Evolutionary conservation across 1,140 invertebrate species (phyloP).

Genomic region (Andrena cerasifolii): DNA sequence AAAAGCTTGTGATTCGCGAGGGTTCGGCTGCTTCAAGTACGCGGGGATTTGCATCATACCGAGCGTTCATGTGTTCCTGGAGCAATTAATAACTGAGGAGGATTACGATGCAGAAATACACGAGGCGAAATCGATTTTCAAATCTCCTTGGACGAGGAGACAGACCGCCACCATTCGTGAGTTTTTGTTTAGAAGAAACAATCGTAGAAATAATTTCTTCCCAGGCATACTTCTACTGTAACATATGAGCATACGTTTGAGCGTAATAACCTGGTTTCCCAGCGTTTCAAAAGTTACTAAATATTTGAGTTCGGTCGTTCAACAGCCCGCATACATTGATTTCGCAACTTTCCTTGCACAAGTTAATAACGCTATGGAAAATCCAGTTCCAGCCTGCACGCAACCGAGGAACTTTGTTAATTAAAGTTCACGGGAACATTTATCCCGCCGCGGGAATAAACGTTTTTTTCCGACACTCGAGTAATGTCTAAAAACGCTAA

Average conservation of each 20-base stretch:
- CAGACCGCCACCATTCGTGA: conserved; percentile 35
- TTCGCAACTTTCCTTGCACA: not conserved
- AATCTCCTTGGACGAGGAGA: conserved; percentile 10
- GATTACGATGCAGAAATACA: conserved; percentile 75
- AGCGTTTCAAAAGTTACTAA: conserved; percentile 9
- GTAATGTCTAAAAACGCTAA: not conserved
- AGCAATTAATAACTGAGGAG: conserved; percentile 74
- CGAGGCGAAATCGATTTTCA: conserved; percentile 51
- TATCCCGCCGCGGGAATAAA: not conserved
- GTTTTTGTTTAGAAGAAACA: not conserved
- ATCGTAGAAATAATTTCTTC: not conserved
- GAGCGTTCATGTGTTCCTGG: conserved; percentile 71
- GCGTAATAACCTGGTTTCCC: not conserved
- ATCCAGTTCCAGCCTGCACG: not conserved
- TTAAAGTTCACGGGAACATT: conserved; percentile 29
- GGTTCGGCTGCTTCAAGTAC: conserved; percentile 84
- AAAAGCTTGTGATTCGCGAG: conserved; percentile 84
- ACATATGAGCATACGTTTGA: not conserved
- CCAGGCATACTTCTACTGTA: too few species aligned
- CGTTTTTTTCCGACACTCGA: not conserved
- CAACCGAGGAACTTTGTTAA: conserved; percentile 40
- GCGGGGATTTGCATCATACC: conserved; percentile 82
- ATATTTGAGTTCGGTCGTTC: conserved; percentile 17
- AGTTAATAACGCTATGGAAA: conserved; percentile 33
- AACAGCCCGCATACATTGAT: not conserved